These are phyloP conservation scores for Saccopteryx leptura DNA, from an alignment of 2,113 vertebrate genomes.

Conservation along the genomic window DNA sequence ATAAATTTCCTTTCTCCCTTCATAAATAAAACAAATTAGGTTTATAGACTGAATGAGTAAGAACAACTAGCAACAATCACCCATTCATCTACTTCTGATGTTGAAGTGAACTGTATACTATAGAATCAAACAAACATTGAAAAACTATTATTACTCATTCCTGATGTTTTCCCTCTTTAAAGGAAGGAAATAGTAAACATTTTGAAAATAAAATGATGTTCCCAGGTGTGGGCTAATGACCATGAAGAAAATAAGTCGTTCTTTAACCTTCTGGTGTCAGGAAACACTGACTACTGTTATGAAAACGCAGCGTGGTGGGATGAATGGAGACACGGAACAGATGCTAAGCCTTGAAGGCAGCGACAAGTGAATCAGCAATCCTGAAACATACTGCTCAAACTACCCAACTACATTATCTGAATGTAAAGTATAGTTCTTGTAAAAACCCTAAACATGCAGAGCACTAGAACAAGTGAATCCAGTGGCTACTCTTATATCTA, in stretches of 20 bases:
- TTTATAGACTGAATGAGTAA: constrained; percentile 54
- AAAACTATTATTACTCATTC: constrained; percentile 61
- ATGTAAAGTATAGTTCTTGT: not conserved
- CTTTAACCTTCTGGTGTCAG: not conserved
- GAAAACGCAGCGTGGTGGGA: not conserved
- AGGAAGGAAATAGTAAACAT: not conserved
- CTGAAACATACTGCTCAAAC: not conserved
- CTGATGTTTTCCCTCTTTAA: not conserved
- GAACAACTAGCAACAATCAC: constrained; percentile 64
- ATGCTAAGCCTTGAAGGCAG: not conserved
- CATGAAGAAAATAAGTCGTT: not conserved
- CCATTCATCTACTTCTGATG: constrained; percentile 65
- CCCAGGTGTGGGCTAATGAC: not conserved
- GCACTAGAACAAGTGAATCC: not conserved
- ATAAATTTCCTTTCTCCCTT: constrained; percentile 67
- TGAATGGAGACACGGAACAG: not conserved
- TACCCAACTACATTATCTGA: not conserved
- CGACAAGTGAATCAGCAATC: not conserved
- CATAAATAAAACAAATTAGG: constrained; percentile 74
- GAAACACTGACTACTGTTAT: accelerated
- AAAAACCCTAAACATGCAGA: not conserved
- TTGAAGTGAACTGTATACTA: constrained; percentile 1
- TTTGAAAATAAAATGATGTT: constrained; percentile 34
- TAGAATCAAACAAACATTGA: constrained; percentile 69
- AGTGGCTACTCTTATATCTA: not conserved